Evolutionary conservation across 2,797 vertebrate species (phyloP).

Genomic region (Hozukius guyotensis): DNA sequence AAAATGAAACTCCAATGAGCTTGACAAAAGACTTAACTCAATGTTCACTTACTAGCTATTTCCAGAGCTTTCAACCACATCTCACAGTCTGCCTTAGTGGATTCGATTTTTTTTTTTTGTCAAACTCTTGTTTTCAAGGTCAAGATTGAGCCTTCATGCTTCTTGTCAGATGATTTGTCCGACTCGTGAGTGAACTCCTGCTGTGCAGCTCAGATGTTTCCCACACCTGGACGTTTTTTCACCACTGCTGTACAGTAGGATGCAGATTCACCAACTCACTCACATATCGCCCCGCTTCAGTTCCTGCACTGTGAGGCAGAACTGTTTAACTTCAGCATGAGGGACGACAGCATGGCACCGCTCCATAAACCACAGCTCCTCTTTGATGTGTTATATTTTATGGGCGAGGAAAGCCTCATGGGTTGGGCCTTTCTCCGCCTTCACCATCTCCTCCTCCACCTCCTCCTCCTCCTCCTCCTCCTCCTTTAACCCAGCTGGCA

Average conservation of each 20-base stretch:
- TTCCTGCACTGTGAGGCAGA: conserved; percentile 29
- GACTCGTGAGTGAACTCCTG: neutral
- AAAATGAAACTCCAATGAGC: neutral
- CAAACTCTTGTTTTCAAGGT: neutral
- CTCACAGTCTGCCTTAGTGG: neutral
- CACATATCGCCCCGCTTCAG: conserved; percentile 4
- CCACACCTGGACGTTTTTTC: neutral
- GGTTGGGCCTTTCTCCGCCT: conserved; percentile 54
- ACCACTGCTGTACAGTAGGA: conserved; percentile 5
- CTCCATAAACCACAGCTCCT: conserved; percentile 61
- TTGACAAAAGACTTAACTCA: neutral
- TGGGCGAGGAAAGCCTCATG: conserved; percentile 64
- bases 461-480: conserved; percentile 23
- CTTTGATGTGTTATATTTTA: conserved; percentile 74
- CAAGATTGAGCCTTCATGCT: neutral
- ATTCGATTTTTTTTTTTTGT: neutral
- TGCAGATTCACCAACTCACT: conserved; percentile 6
- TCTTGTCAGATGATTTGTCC: neutral
- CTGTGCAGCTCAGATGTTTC: conserved; percentile 20
- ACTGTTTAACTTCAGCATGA: conserved; percentile 61
- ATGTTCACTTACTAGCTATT: too few relatives aligned
- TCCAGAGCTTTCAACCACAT: too few relatives aligned
- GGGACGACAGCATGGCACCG: conserved; percentile 66
- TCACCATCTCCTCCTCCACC: conserved; percentile 27
- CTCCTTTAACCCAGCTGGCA: conserved; percentile 31